phyloP scores from a whole-genome alignment of 37 sponge, comb jelly and placozoan genomes.

The Amphimedon queenslandica region DNA sequence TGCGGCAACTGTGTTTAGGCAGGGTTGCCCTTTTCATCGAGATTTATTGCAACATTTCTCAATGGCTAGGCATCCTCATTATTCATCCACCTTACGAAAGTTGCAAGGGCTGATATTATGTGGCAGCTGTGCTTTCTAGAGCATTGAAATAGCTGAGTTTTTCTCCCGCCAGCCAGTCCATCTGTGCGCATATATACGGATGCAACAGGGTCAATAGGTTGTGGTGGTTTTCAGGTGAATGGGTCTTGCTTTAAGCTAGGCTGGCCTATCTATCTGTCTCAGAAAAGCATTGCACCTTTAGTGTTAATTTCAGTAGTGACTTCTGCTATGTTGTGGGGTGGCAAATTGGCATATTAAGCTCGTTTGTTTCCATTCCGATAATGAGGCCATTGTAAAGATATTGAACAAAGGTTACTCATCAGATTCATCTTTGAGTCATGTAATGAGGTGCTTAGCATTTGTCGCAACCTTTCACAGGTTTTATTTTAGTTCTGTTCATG shows the following conservation, averaged over 20 bases:
- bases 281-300: background rate
- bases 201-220: conserved; percentile 2
- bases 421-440: background rate
- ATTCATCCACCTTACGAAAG: background rate
- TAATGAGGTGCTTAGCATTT: background rate
- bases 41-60: background rate
- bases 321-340: background rate
- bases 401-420: background rate
- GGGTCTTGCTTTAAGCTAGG: background rate
- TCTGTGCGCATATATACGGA: background rate
- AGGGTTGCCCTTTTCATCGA: background rate
- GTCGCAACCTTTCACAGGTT: background rate
- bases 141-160: background rate
- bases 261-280: background rate
- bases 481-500: too few species aligned
- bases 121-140: background rate
- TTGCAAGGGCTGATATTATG: background rate
- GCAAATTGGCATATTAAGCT: background rate
- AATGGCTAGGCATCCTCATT: background rate
- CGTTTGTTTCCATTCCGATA: background rate
- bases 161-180: background rate
- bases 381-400: background rate
- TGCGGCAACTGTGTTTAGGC: background rate
- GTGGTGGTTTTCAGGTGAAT: background rate
- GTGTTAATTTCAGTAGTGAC: background rate